Conservation (phyloP, 2,888 invertebrate species). For the Glaucopsyche alexis region DNA sequence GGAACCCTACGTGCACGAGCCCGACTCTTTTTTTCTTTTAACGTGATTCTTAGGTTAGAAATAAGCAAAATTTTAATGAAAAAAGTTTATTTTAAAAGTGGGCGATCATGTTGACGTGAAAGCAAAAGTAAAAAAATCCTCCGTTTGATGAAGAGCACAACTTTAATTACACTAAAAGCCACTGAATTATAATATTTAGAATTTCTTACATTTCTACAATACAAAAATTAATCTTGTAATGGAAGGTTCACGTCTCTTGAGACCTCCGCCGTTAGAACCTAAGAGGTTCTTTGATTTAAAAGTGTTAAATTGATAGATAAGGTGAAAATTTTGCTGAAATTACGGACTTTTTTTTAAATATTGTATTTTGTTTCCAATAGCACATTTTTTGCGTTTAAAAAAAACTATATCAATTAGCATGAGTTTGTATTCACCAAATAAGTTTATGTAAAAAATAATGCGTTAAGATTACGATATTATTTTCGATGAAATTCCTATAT, state of each 20-base stretch:
- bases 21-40: background rate
- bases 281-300: background rate
- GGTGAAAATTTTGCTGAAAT: background rate
- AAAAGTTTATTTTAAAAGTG: background rate
- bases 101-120: background rate
- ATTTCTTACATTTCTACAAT: conserved; percentile 19
- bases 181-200: conserved; percentile 12
- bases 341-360: background rate
- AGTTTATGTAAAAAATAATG: too few relatives aligned
- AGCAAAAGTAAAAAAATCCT: background rate
- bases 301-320: conserved; percentile 10
- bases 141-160: conserved; percentile 1
- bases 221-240: conserved; percentile 25
- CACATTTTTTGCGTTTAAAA: too few relatives aligned
- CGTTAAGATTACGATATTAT: too few relatives aligned
- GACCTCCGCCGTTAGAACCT: conserved; percentile 1
- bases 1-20: too few relatives aligned
- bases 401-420: too few relatives aligned
- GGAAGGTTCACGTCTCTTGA: background rate
- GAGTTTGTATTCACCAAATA: too few relatives aligned
- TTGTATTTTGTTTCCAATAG: too few relatives aligned
- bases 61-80: background rate
- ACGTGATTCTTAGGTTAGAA: background rate
- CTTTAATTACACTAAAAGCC: conserved; percentile 13
- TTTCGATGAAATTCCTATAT: background rate